Conservation (phyloP, 2,797 vertebrate genomes). For the Microtus californicus region DNA sequence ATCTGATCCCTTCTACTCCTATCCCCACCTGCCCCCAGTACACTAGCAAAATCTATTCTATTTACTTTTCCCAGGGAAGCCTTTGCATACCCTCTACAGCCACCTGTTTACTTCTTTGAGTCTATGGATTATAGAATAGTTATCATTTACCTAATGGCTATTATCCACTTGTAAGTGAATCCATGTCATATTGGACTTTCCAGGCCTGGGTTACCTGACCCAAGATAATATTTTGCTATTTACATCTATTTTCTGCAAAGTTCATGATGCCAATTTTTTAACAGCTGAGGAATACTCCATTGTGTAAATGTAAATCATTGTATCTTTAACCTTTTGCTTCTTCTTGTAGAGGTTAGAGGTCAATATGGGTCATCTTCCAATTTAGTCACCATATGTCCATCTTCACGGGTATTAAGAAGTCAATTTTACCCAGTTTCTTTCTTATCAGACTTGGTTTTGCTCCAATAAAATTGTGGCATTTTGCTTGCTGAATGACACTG, state of each 20-base stretch:
- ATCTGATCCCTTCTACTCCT: not conserved
- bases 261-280: not conserved
- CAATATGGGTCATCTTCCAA: conserved; percentile 70
- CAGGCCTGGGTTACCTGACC: not conserved
- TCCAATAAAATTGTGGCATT: not conserved
- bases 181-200: not conserved
- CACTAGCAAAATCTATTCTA: not conserved
- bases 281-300: not conserved
- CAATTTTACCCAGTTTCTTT: not conserved
- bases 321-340: conserved; percentile 82
- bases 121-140: not conserved
- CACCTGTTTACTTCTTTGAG: too few species aligned
- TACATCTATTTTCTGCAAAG: not conserved
- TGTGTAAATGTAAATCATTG: not conserved
- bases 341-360: conserved; percentile 82
- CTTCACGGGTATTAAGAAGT: conserved; percentile 67
- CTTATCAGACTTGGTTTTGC: not conserved
- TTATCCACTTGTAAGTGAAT: not conserved
- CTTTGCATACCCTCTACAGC: too few species aligned
- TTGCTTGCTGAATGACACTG: not conserved
- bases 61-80: not conserved
- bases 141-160: not conserved
- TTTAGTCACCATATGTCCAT: conserved; percentile 68
- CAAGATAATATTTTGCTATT: not conserved
- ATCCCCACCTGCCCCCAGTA: accelerated